A percentile compares a stretch with the other conserved stretches of the same genome.
phyloP scores from a whole-genome alignment of 1,140 invertebrate genomes.

The Platyura marginata region DNA sequence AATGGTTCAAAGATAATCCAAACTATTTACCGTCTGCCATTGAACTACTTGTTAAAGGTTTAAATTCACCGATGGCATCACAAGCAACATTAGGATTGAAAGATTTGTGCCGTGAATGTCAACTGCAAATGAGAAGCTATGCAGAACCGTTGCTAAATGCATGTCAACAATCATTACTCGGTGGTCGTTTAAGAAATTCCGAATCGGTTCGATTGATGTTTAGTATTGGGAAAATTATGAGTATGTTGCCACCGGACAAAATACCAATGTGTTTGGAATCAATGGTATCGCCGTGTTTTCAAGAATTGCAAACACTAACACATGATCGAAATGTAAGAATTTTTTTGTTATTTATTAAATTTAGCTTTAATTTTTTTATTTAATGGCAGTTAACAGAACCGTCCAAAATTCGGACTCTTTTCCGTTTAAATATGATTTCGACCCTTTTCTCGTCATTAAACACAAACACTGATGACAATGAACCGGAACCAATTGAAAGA shows the following conservation, averaged over 20 bases:
- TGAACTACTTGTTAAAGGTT: conserved; percentile 43
- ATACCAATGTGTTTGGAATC: conserved; percentile 50
- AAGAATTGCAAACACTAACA: conserved; percentile 36
- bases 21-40: conserved; percentile 28
- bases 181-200: conserved; percentile 32
- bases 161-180: conserved; percentile 29
- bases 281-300: conserved; percentile 45
- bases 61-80: conserved; percentile 48
- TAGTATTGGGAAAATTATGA: conserved; percentile 53
- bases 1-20: conserved; percentile 58
- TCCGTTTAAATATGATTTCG: conserved; percentile 46
- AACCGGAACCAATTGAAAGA: conserved; percentile 11
- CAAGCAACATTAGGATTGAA: conserved; percentile 73
- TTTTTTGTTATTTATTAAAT: background rate
- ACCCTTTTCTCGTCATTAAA: conserved; percentile 50
- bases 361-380: background rate
- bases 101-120: conserved; percentile 65
- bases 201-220: conserved; percentile 58
- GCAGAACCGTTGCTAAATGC: conserved; percentile 47
- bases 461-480: conserved; percentile 10
- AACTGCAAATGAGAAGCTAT: conserved; percentile 45
- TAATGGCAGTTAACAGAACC: conserved; percentile 25
- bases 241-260: conserved; percentile 37
- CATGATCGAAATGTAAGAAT: conserved; percentile 23
- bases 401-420: conserved; percentile 27